A percentile compares a stretch with the other conserved stretches of the same genome.
Conservation (phyloP, 2,888 invertebrate species). For the Gari tellinella region DNA sequence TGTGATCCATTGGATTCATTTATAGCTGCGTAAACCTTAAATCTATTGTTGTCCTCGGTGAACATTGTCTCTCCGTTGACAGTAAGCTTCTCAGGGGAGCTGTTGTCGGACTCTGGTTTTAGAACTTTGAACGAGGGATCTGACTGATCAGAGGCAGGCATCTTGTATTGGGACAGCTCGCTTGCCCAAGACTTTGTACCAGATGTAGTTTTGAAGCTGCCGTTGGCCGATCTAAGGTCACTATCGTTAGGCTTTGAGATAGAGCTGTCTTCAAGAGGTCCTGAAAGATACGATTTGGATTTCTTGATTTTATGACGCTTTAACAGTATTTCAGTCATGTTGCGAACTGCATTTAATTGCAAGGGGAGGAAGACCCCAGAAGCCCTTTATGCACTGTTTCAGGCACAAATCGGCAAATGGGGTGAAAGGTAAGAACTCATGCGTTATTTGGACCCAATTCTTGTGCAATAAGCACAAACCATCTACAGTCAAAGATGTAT, state of each 20-base stretch:
- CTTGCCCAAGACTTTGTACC: slow-evolving; percentile 64
- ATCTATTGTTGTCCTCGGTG: slow-evolving; percentile 40
- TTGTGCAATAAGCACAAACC: too few relatives aligned
- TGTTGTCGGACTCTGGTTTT: slow-evolving; percentile 23
- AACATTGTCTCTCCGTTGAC: slow-evolving; percentile 35
- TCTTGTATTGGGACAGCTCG: slow-evolving; percentile 57
- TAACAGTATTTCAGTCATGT: too few relatives aligned
- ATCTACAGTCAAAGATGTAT: too few relatives aligned
- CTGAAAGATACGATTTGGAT: slow-evolving; percentile 29
- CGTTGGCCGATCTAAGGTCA: slow-evolving; percentile 36
- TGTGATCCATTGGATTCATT: slow-evolving; percentile 9
- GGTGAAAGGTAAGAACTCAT: too few relatives aligned
- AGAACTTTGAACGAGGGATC: slow-evolving; percentile 50
- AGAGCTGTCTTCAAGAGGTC: slow-evolving; percentile 60
- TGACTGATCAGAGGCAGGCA: slow-evolving; percentile 40
- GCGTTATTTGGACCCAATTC: too few relatives aligned
- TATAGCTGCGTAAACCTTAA: slow-evolving; percentile 47
- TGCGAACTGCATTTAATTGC: too few relatives aligned
- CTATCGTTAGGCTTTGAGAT: slow-evolving; percentile 13
- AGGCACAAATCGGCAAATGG: too few relatives aligned
- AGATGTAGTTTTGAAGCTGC: slow-evolving; percentile 33
- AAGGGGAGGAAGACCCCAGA: too few relatives aligned
- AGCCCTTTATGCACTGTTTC: too few relatives aligned
- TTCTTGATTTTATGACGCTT: too few relatives aligned
- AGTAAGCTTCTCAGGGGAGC: slow-evolving; percentile 11